Evolutionary conservation across 2,888 invertebrate species (phyloP), one percentile per base, ranked within the genome.

Genomic region (Phragmatobia fuliginosa): DNA sequence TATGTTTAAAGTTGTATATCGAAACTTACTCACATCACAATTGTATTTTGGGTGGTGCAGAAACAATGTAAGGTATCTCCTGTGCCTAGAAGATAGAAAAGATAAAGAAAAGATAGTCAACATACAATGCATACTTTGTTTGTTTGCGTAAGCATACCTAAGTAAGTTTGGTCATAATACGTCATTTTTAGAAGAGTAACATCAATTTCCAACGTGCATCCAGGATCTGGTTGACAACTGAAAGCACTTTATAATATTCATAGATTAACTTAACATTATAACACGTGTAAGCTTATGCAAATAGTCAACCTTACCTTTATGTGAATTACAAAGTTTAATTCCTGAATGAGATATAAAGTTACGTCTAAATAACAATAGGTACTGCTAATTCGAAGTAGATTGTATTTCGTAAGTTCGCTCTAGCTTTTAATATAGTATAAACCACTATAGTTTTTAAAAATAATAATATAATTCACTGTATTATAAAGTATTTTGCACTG

Each of bases 111-210:
- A n/a, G 33, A n/a, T 41, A n/a, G 36, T 60, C 1, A 60, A 36
- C 32, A 60, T 60, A 60, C n/a, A 36, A 60, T 36, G 33, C n/a
- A 33, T 60, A n/a, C 60, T 33, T 14, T n/a, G 6, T 21, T n/a
- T n/a, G n/a, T n/a, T n/a, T n/a, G n/a, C n/a, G 33, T 1, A 14
- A 5, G 33, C 36, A 68, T 68, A 32, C 60, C 78, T 69, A 70
- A 75, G 70, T 77, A 80, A 78, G 70, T 68, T 72, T 79, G 62
- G 61, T 61, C 68, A 75, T 78, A 75, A 62, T 81, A 56, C 66
- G 61, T 67, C 65, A 75, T 70, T 68, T 67, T 66, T 70, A 68
- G 72, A 67, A 75, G 69, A 75, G 69, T 64, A 62, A 67, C 72
- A 56, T 75, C 72, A 78, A 81, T 78, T 72, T 75, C 49, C 56